These are phyloP conservation scores for Laodelphax striatellus DNA, from an alignment of 1,140 invertebrate species.

Conservation along the genomic window DNA sequence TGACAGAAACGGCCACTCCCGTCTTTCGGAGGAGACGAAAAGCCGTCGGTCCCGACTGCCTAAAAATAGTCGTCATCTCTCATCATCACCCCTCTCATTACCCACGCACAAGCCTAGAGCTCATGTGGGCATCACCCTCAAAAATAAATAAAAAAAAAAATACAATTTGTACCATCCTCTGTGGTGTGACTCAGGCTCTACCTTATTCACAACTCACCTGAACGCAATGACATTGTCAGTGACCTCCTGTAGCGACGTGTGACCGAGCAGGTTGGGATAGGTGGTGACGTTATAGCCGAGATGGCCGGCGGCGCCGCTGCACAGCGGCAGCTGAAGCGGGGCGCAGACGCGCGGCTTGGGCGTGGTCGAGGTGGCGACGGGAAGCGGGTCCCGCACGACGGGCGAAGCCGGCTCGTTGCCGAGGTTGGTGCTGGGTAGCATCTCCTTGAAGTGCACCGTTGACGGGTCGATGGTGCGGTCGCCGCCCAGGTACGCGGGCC, in stretches of 20 bases:
- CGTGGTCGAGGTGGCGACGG: slow-evolving; percentile 20
- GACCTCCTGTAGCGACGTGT: slow-evolving; percentile 49
- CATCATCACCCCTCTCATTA: too few relatives aligned
- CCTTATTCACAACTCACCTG: slow-evolving; percentile 30
- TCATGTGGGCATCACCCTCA: too few relatives aligned
- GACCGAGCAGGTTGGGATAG: slow-evolving; percentile 67
- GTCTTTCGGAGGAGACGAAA: too few relatives aligned
- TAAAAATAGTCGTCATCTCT: too few relatives aligned
- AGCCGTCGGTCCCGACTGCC: too few relatives aligned
- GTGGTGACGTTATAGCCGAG: slow-evolving; percentile 62
- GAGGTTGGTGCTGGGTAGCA: not conserved
- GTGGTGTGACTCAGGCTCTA: too few relatives aligned
- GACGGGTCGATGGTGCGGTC: slow-evolving; percentile 44
- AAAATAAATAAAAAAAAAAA: too few relatives aligned
- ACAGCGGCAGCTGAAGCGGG: slow-evolving; percentile 53
- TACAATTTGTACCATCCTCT: too few relatives aligned
- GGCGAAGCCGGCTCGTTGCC: slow-evolving; percentile 5
- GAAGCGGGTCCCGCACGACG: too few relatives aligned
- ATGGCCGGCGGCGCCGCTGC: slow-evolving; percentile 40
- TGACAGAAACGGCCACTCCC: too few relatives aligned
- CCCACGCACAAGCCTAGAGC: too few relatives aligned
- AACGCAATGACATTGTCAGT: slow-evolving; percentile 67
- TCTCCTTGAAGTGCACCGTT: slow-evolving; percentile 52
- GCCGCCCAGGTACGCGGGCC: slow-evolving; percentile 20
- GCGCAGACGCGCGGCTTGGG: slow-evolving; percentile 51